A percentile compares a stretch with the other conserved stretches of the same genome.
phyloP scores from a whole-genome alignment of 2,888 invertebrate species.

The Brenthis daphne region DNA sequence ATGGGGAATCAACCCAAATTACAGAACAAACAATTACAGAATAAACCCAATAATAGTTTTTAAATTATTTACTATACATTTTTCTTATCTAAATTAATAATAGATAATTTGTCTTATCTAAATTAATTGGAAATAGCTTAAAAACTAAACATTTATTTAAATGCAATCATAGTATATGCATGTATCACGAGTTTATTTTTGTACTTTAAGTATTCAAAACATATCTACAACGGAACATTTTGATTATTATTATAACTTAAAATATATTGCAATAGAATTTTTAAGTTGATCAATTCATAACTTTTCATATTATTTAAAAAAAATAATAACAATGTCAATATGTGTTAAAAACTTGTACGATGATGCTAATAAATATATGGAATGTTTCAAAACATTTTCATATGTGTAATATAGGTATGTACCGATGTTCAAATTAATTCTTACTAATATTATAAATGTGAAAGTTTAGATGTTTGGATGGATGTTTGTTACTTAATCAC shows the following conservation, averaged over 20 bases:
- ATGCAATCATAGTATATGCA: background rate
- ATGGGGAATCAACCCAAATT: too few species aligned
- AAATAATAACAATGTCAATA: background rate
- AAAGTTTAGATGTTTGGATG: too few species aligned
- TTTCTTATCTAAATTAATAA: background rate
- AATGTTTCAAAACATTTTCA: background rate
- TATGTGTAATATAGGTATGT: too few species aligned
- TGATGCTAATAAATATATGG: background rate
- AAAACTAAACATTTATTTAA: background rate
- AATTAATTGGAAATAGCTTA: background rate
- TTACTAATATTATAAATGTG: too few species aligned
- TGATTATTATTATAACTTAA: slow-evolving; percentile 1
- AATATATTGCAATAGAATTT: background rate
- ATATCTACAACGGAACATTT: background rate
- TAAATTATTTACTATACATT: too few species aligned
- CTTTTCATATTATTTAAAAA: background rate
- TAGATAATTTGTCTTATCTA: background rate
- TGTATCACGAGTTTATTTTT: slow-evolving; percentile 9
- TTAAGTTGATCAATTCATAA: background rate
- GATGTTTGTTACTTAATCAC: too few species aligned
- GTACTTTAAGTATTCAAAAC: background rate
- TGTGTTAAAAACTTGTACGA: too few species aligned
- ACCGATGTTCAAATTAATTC: too few species aligned
- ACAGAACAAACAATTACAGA: too few species aligned
- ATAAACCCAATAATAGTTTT: too few species aligned